phyloP scores from a whole-genome alignment of 2,797 vertebrate genomes.

The Bovichtus diacanthus region DNA sequence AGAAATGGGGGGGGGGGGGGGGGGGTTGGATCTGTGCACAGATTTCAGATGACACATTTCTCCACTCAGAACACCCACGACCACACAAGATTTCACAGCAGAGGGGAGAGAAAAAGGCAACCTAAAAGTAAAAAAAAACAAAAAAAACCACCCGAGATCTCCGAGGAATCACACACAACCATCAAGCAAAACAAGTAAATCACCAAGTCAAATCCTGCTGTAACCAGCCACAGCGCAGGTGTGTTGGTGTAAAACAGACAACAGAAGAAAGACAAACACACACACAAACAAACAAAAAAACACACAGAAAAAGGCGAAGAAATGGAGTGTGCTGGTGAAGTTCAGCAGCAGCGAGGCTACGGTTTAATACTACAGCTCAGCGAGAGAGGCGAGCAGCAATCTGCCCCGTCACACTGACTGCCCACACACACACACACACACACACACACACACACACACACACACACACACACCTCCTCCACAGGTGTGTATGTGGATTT shows the following conservation, averaged over 20 bases:
- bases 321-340: not conserved
- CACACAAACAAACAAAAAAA: not conserved
- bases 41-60: slow-evolving; percentile 44
- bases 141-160: slow-evolving; percentile 13
- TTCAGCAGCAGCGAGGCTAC: slow-evolving; percentile 40
- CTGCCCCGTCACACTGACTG: slow-evolving; percentile 48
- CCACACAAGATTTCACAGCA: slow-evolving; percentile 30
- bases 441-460: not conserved
- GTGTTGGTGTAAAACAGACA: no score
- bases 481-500: slow-evolving; percentile 57
- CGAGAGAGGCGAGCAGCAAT: slow-evolving; percentile 47
- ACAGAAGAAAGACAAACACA: no score
- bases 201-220: slow-evolving; percentile 15
- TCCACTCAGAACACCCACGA: slow-evolving; percentile 43
- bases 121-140: slow-evolving; percentile 19
- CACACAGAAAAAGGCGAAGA: not conserved
- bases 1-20: not conserved
- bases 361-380: slow-evolving; percentile 32
- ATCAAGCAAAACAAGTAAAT: slow-evolving; percentile 4
- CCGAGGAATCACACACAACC: slow-evolving; percentile 14
- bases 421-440: slow-evolving; percentile 63
- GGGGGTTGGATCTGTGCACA: not conserved
- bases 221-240: slow-evolving; percentile 3
- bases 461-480: slow-evolving; percentile 50
- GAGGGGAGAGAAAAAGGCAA: not conserved